phyloP scores from a whole-genome alignment of 2,888 invertebrate species.

The Asteroscopus sphinx region DNA sequence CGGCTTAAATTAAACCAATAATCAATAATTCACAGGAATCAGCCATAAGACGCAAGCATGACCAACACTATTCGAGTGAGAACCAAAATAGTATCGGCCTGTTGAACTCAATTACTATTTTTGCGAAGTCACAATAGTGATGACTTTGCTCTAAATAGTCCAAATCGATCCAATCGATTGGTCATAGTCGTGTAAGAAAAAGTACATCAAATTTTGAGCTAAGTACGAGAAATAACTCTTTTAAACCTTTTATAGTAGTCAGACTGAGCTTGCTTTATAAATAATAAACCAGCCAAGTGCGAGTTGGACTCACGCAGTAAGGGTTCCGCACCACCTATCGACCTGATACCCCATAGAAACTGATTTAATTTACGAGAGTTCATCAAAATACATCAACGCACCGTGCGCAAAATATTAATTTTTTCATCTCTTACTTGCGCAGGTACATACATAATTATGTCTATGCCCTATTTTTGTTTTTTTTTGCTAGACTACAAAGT shows the following conservation, averaged over 20 bases:
- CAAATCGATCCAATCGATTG: constrained; percentile 28
- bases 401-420: no score
- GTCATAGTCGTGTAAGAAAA: not conserved
- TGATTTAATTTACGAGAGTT: no score
- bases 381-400: no score
- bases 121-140: constrained; percentile 28
- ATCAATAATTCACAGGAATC: no score
- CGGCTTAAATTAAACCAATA: no score
- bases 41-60: no score
- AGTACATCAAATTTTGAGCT: not conserved
- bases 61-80: not conserved
- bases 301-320: no score
- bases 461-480: no score
- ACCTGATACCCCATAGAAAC: no score
- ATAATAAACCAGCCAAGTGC: not conserved
- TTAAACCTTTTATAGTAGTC: not conserved
- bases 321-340: no score
- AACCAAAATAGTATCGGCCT: constrained; percentile 15
- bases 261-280: not conserved
- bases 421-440: not conserved
- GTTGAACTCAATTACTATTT: constrained; percentile 12
- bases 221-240: not conserved
- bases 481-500: no score
- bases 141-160: constrained; percentile 1
- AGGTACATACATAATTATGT: no score